Conservation (phyloP, 2,113 vertebrate species). For the Polypterus senegalus region DNA sequence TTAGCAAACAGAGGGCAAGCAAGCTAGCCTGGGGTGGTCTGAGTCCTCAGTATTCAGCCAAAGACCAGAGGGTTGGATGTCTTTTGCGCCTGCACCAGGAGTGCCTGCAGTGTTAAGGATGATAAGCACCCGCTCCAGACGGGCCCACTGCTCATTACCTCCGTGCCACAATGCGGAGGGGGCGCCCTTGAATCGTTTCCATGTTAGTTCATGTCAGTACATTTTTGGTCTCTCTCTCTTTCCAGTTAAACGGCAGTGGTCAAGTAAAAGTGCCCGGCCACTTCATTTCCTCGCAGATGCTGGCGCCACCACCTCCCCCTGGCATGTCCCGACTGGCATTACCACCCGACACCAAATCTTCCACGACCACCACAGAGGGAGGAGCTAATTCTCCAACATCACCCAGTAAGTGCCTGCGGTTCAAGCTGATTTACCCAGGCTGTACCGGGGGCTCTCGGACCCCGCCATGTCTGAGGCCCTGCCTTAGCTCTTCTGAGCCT, state of each 20-base stretch:
- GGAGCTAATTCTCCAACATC: constrained; percentile 72
- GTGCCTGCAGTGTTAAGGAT: too few species aligned
- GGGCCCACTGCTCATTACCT: too few species aligned
- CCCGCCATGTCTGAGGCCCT: too few species aligned
- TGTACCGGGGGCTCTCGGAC: constrained; percentile 7
- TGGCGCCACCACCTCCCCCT: constrained; percentile 69
- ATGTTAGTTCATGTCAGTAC: too few species aligned
- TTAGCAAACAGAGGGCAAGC: too few species aligned
- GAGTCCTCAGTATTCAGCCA: too few species aligned
- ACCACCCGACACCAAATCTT: constrained; percentile 75
- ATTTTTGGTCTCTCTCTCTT: constrained; percentile 34
- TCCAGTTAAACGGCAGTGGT: constrained; percentile 83
- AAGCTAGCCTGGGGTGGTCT: too few species aligned
- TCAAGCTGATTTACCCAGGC: background rate
- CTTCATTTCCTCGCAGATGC: constrained; percentile 86
- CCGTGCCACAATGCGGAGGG: constrained; percentile 1
- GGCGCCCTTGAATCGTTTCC: constrained; percentile 7
- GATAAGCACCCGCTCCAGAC: too few species aligned
- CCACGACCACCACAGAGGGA: constrained; percentile 70
- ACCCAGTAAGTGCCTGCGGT: constrained; percentile 67
- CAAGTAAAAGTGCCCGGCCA: constrained; percentile 83
- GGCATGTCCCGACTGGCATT: constrained; percentile 67
- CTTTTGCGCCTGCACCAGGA: too few species aligned
- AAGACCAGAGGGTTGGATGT: too few species aligned
- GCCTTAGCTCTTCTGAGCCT: too few species aligned